phyloP scores from a whole-genome alignment of 64 coral and sea anemone genomes.

The Montipora capricornis region DNA sequence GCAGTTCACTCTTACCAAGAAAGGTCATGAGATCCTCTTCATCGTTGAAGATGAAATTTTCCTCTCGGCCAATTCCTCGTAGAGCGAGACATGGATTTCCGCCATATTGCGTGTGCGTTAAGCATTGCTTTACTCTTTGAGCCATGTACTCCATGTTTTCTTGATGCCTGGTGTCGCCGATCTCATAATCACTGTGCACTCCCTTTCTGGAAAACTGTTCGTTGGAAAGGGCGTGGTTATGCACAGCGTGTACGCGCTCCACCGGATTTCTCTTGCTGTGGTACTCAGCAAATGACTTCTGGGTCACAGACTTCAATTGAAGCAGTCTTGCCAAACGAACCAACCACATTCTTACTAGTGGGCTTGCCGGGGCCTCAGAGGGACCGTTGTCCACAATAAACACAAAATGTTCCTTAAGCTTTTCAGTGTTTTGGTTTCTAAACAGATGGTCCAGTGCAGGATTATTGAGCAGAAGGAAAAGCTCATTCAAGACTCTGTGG shows the following conservation, averaged over 20 bases:
- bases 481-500: constrained; percentile 48
- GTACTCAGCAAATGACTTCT: constrained; percentile 1
- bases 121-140: constrained; percentile 27
- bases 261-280: constrained; percentile 69
- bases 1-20: constrained; percentile 39
- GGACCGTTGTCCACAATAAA: constrained; percentile 77
- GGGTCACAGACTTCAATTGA: constrained; percentile 38
- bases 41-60: constrained; percentile 43
- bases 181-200: constrained; percentile 1
- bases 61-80: constrained; percentile 32
- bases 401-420: constrained; percentile 69
- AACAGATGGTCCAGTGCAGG: constrained; percentile 56
- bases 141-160: constrained; percentile 75
- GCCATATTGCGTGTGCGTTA: constrained; percentile 38
- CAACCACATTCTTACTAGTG: constrained; percentile 30
- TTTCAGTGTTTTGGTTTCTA: constrained; percentile 42
- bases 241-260: constrained; percentile 39
- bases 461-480: constrained; percentile 40
- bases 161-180: constrained; percentile 35
- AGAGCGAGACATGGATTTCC: constrained; percentile 27
- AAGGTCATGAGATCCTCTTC: constrained; percentile 48
- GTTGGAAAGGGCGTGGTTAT: constrained; percentile 59
- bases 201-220: constrained; percentile 20
- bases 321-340: constrained; percentile 28
- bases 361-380: constrained; percentile 42